A percentile compares a stretch with the other conserved stretches of the same genome.
These are phyloP conservation scores for Lamprologus lemairii DNA, from an alignment of 2,113 vertebrate species.

Conservation along the genomic window DNA sequence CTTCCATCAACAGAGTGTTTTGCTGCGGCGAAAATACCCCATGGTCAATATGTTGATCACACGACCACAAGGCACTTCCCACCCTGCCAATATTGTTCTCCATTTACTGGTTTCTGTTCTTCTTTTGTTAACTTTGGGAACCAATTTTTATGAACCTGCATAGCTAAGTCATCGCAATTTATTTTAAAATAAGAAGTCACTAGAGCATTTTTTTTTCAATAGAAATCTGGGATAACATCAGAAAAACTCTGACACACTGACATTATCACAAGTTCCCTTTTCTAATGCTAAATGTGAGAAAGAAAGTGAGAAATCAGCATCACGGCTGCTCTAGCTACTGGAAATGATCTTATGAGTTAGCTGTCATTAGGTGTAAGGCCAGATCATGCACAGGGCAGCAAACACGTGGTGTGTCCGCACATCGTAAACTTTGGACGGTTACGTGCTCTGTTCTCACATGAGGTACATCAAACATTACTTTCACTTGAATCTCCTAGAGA, in stretches of 20 bases:
- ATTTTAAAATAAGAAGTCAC: neutral
- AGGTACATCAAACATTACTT: neutral
- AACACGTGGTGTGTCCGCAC: neutral
- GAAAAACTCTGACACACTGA: neutral
- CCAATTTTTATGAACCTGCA: neutral
- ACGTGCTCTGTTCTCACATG: neutral
- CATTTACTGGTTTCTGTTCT: neutral
- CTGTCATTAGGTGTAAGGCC: neutral
- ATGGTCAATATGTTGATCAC: slow-evolving; percentile 1
- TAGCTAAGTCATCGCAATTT: neutral
- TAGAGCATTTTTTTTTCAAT: neutral
- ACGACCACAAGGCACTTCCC: slow-evolving; percentile 30
- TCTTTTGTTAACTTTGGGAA: neutral
- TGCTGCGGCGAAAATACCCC: neutral
- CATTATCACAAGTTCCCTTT: neutral
- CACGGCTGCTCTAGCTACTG: neutral
- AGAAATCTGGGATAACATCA: neutral
- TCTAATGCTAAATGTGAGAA: neutral
- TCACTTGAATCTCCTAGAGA: neutral
- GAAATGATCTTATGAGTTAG: neutral
- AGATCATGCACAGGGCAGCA: neutral
- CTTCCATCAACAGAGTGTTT: neutral
- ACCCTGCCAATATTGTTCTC: slow-evolving; percentile 3
- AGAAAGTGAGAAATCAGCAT: neutral
- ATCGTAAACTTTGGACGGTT: neutral